Evolutionary conservation across 2,113 vertebrate genomes (phyloP), one percentile per base, ranked within the genome.

Genomic region (Caracal caracal): DNA sequence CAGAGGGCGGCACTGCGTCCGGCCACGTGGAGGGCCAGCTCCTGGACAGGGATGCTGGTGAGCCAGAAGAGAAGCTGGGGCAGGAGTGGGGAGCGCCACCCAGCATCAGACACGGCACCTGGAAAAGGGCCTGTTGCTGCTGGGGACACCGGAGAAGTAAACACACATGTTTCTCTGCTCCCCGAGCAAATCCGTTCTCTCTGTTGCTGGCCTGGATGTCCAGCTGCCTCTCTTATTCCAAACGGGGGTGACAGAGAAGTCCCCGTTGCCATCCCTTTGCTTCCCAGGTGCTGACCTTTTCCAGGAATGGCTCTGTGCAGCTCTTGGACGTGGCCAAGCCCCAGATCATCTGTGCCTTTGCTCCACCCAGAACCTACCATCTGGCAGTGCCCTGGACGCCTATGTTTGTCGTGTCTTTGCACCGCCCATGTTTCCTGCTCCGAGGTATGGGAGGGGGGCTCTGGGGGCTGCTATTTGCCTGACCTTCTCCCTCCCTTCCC

Each of bases 221-320:
- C 63, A 71, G 35, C 80, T 65, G 68, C 40, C 68, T n/a, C 30
- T 40, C 53, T 20, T 8, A 5, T 0, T 56, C 51, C 49, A 3
- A 1, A 5, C 7, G 20, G 12, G 30, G n/a, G 80, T 5, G 47
- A 10, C 51, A 3, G 2, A 26, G 49, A 24, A 53, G 73, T 8
- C 76, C 10, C 70, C 40, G 11, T 66, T 33, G 1, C 0, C 16
- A 0, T 90, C 40, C 30, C 12, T 90, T 63, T 94, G 63, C 40
- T 93, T 28, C 90, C 96, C 97, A 99, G 99, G 97, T 97, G 22
- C 98, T 99, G 40, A 61, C 99, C 95, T 98, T 99, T 88, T 98
- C 92, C 96, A 98, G 97, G 97, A 98, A 98, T 71, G 99, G 99
- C 28, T 98, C 96, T 12, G 90, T 99, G 66, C 97, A 97, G 65